Evolutionary conservation across 2,888 invertebrate species (phyloP).

Genomic region (Ophion obscuratus): DNA sequence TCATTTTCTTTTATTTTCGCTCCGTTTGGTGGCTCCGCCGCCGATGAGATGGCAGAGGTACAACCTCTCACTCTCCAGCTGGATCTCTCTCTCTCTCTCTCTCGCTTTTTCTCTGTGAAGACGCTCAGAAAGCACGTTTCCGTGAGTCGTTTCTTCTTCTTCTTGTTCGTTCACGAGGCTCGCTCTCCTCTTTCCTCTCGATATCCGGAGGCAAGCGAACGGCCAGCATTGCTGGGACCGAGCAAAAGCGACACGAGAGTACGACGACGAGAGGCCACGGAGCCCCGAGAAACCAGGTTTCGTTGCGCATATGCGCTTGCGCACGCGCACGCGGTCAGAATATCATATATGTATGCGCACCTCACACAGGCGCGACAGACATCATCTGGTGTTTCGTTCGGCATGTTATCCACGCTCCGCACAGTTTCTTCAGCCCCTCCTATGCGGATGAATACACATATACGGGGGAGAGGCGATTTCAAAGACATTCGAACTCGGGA

Average conservation of each 20-base stretch:
- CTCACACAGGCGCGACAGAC: not conserved
- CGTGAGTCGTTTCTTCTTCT: constrained; percentile 48
- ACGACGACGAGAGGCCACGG: constrained; percentile 22
- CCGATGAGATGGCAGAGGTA: constrained; percentile 44
- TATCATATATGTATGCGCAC: constrained; percentile 15
- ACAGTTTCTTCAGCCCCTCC: constrained; percentile 36
- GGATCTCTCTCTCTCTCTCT: not conserved
- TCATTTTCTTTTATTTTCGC: constrained; percentile 44
- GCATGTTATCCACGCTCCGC: constrained; percentile 52
- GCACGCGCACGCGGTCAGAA: constrained; percentile 34
- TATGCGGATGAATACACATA: constrained; percentile 11
- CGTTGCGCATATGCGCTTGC: constrained; percentile 61
- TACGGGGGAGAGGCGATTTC: not conserved
- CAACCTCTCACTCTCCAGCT: constrained; percentile 6
- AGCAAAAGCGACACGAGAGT: constrained; percentile 32
- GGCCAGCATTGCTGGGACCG: constrained; percentile 16
- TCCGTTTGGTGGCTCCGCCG: constrained; percentile 47
- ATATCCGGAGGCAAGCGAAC: constrained; percentile 54
- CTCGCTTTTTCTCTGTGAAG: constrained; percentile 4
- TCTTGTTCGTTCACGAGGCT: constrained; percentile 2
- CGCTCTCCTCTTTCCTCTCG: constrained; percentile 38
- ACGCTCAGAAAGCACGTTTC: constrained; percentile 46
- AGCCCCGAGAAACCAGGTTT: constrained; percentile 33
- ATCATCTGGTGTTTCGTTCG: constrained; percentile 44
- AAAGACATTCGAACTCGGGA: too few species aligned